Conservation (phyloP, 1,140 invertebrate species). For the Lycorma delicatula region DNA sequence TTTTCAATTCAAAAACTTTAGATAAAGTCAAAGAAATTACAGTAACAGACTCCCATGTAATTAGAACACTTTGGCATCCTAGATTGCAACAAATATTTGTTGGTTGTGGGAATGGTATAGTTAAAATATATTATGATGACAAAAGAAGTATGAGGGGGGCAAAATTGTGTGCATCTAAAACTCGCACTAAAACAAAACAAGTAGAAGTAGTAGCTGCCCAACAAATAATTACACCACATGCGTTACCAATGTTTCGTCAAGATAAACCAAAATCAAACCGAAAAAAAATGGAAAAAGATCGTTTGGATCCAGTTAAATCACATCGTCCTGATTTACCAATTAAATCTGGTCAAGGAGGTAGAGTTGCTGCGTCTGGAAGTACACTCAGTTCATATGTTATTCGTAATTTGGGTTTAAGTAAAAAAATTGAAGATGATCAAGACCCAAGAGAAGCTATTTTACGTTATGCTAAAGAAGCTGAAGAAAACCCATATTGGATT, state of each 20-base stretch:
- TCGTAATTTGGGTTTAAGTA: conserved; percentile 86
- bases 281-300: conserved; percentile 86
- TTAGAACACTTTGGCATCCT: conserved; percentile 91
- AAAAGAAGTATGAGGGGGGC: conserved; percentile 80
- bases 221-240: conserved; percentile 96
- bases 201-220: conserved; percentile 81
- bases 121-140: conserved; percentile 87
- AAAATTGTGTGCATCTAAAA: conserved; percentile 80
- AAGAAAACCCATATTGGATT: conserved; percentile 87
- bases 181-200: conserved; percentile 64
- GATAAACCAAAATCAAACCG: conserved; percentile 81
- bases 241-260: conserved; percentile 90
- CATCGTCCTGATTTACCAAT: conserved; percentile 91
- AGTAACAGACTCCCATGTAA: conserved; percentile 71
- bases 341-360: conserved; percentile 83
- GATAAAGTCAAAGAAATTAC: conserved; percentile 63
- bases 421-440: conserved; percentile 89
- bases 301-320: conserved; percentile 87
- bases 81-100: conserved; percentile 95
- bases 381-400: conserved; percentile 97
- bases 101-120: conserved; percentile 81
- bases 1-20: conserved; percentile 74
- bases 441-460: conserved; percentile 95
- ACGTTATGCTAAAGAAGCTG: conserved; percentile 94
- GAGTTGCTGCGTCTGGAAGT: conserved; percentile 89